Conservation (phyloP, 2,113 vertebrate genomes). For the Silurus glanis region DNA sequence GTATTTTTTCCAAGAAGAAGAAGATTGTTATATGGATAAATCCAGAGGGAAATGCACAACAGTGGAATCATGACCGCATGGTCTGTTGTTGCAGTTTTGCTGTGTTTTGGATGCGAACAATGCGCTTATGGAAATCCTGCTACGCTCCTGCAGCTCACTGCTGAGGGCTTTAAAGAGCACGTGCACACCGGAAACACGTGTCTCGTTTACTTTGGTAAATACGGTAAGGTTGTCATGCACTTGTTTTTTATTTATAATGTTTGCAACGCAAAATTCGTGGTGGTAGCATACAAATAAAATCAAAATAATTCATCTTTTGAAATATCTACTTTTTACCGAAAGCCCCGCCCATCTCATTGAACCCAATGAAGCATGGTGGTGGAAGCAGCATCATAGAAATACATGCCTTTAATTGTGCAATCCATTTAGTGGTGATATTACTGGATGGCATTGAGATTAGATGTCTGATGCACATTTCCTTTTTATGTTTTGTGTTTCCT, state of each 20-base stretch:
- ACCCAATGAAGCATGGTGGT: neutral
- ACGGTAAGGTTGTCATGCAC: constrained; percentile 56
- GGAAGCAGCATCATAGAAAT: neutral
- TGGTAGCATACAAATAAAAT: too few relatives aligned
- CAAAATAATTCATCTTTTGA: too few relatives aligned
- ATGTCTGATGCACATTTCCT: neutral
- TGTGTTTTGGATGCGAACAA: constrained; percentile 49
- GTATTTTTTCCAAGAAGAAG: neutral
- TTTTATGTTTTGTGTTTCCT: neutral
- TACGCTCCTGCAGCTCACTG: constrained; percentile 60
- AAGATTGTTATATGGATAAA: neutral
- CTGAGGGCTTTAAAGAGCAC: constrained; percentile 61
- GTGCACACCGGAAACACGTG: constrained; percentile 67
- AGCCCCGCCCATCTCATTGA: neutral
- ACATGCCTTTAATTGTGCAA: neutral
- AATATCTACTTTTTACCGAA: too few relatives aligned
- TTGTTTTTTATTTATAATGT: neutral
- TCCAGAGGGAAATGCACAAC: neutral
- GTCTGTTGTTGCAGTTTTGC: constrained; percentile 51
- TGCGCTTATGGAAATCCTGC: constrained; percentile 55
- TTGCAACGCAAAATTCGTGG: too few relatives aligned
- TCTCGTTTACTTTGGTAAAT: constrained; percentile 73
- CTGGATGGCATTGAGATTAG: neutral
- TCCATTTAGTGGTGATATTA: neutral
- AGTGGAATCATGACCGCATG: neutral